Base-by-base conservation (phyloP, 1,140 invertebrate genomes). In the Luehdorfia chinensis region DNA sequence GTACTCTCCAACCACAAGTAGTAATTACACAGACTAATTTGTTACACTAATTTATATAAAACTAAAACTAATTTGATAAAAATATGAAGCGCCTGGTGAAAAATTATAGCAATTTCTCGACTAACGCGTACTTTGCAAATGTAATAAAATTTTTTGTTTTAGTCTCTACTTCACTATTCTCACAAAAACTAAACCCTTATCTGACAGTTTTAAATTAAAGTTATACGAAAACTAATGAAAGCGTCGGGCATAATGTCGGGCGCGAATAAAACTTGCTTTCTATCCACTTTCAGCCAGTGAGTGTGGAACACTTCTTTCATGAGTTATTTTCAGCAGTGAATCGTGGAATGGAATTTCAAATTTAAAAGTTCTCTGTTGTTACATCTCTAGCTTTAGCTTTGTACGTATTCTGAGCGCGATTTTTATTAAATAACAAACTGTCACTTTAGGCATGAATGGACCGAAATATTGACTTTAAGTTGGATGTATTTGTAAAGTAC, bases 331-430 rank as follows among this genome's bases (percentile, higher is more conserved):
- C 50, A 52, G 34, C 16, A 18, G 19, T 32, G 11, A 33, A 9
- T 25, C 25, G 50, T 31, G 7, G 43, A 31, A 46, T 37, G 41
- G 41, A 45, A 51, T 45, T 51, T 51, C 23, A 51, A 51, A 51
- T 32, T 52, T 41, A 44, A 50, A 52, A 23, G 32, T n/a, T n/a
- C n/a, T n/a, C n/a, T n/a, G n/a, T n/a, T n/a, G n/a, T n/a, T n/a
- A n/a, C n/a, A n/a, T n/a, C n/a, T n/a, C n/a, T n/a, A n/a, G n/a
- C n/a, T n/a, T n/a, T n/a, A n/a, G n/a, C n/a, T n/a, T n/a, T n/a
- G n/a, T n/a, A n/a, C n/a, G n/a, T n/a, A n/a, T n/a, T n/a, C n/a
- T n/a, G n/a, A n/a, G n/a, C n/a, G n/a, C n/a, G n/a, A n/a, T n/a
- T n/a, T n/a, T n/a, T n/a, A n/a, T n/a, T n/a, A n/a, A n/a, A n/a